Conservation (phyloP, 2,797 vertebrate genomes). For the Adelosebastes latens region DNA sequence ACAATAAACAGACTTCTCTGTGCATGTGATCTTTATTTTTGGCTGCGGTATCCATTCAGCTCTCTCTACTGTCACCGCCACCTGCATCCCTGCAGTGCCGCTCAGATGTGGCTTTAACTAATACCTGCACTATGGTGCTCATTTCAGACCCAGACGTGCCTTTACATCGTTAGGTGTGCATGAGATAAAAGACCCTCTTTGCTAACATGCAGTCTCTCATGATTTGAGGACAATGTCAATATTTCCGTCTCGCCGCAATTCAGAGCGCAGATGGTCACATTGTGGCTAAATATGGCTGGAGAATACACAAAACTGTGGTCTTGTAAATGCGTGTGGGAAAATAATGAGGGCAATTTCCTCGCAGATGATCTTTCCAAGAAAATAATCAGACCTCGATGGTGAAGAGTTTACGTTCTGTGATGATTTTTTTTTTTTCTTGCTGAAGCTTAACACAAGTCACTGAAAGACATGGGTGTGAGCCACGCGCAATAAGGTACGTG, state of each 20-base stretch:
- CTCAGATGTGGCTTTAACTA: constrained; percentile 77
- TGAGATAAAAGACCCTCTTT: constrained; percentile 68
- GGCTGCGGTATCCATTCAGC: constrained; percentile 51
- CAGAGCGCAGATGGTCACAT: constrained; percentile 69
- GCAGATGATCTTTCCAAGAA: neutral
- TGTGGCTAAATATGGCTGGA: constrained; percentile 17
- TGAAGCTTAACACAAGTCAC: constrained; percentile 27
- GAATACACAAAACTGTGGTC: neutral
- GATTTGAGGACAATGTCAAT: constrained; percentile 43
- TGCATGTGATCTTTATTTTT: constrained; percentile 56
- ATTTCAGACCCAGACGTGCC: constrained; percentile 58
- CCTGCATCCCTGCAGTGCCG: constrained; percentile 62
- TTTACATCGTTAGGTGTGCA: constrained; percentile 41
- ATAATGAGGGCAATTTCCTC: neutral
- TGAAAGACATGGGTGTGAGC: constrained; percentile 75
- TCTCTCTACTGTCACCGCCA: constrained; percentile 62
- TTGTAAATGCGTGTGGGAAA: constrained; percentile 1
- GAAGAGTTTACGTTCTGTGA: constrained; percentile 26
- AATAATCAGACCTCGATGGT: constrained; percentile 10
- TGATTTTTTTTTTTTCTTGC: constrained; percentile 23
- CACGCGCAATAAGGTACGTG: constrained; percentile 73
- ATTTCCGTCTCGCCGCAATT: constrained; percentile 46
- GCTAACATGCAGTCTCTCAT: constrained; percentile 36
- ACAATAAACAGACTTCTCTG: constrained; percentile 47
- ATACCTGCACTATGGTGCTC: constrained; percentile 51